phyloP scores from a whole-genome alignment of 1,140 invertebrate genomes.

The Bombus fervidus region DNA sequence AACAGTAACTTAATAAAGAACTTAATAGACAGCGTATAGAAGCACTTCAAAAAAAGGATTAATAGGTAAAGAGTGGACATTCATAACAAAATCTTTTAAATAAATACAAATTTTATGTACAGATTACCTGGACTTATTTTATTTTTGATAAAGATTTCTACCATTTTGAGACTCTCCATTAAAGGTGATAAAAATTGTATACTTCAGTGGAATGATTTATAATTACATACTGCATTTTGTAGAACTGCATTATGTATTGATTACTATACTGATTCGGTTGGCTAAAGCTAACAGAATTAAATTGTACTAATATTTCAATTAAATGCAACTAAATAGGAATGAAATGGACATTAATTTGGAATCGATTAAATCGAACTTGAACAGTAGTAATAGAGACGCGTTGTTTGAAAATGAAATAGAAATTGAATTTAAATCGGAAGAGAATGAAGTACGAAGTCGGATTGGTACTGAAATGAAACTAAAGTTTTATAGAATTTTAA shows the following conservation, averaged over 20 bases:
- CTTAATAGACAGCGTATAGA: too few relatives aligned
- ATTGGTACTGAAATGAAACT: background rate
- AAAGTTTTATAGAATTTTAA: background rate
- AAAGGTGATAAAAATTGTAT: too few relatives aligned
- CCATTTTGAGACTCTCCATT: too few relatives aligned
- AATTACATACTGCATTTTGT: background rate
- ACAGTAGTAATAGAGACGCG: too few relatives aligned
- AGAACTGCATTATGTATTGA: background rate
- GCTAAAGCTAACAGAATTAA: background rate
- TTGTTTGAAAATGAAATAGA: background rate
- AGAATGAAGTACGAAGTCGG: background rate
- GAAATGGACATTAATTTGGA: background rate
- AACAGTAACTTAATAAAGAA: too few relatives aligned
- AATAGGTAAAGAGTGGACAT: too few relatives aligned
- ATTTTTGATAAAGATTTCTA: too few relatives aligned
- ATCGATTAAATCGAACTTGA: background rate
- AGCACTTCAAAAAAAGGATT: too few relatives aligned
- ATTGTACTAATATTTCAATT: background rate
- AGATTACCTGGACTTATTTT: too few relatives aligned
- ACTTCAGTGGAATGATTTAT: too few relatives aligned
- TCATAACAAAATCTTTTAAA: too few relatives aligned
- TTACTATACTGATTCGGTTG: background rate
- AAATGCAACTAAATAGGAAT: background rate
- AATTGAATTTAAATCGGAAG: background rate
- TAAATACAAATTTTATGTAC: too few relatives aligned